Base-by-base conservation (phyloP, 2,888 invertebrate species). In the Lydus trimaculatus region DNA sequence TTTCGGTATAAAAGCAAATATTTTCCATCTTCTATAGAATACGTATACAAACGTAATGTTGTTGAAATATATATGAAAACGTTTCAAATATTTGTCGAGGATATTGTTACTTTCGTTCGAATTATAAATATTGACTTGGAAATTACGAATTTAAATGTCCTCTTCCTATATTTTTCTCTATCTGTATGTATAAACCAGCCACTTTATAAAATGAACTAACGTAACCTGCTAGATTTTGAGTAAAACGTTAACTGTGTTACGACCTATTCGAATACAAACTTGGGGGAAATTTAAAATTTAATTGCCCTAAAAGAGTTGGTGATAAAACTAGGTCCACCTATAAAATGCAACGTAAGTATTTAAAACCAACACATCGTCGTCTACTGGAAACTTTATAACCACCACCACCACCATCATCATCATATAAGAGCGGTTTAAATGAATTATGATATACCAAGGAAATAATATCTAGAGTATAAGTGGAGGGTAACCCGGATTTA, bases 401-500 rank as follows among this genome's bases (percentile, higher is more conserved):
- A 43, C 43, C 7, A 17, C 43, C 11, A 20, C 20, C 48, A 20
- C 20, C 11, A 48, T 20, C 20, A 20, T 4, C 20, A 9, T 1
- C 20, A 20, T 36, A 36, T 20, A 2, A 20, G 48, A 48, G 60
- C 64, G 56, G 63, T 58, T 58, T 65, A 70, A 71, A 71, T 67
- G 71, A 71, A 58, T 71, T 71, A 71, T 71, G 67, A 67, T 65
- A 68, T 68, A 71, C 65, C 67, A 67, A 71, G 68, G 61, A 71
- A 68, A 68, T 68, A 71, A 71, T 71, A 71, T 68, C 70, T 11
- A 60, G 52, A 43, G 63, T 52, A 56, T 66, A 69, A 69, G 65
- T 70, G 71, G 67, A 67, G 71, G 71, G 71, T 68, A 66, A 67
- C 69, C 43, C 65, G 65, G 71, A 71, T 71, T 71, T 71, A 71